Percentiles rank a stretch among this genome's conserved stretches.
phyloP scores from a whole-genome alignment of 2,113 vertebrate genomes.

The Passer montanus region DNA sequence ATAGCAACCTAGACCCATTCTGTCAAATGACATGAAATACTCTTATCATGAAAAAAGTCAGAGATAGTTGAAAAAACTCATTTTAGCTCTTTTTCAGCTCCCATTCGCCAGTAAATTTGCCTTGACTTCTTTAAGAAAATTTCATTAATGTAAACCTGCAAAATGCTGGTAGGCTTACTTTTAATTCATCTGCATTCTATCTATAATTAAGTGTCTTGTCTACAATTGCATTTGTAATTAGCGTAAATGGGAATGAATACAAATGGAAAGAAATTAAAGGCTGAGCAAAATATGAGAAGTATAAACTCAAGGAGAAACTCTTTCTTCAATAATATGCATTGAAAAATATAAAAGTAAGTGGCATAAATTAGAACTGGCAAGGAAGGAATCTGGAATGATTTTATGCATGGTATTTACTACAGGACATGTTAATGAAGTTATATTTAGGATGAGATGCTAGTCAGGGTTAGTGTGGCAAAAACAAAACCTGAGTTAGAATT shows the following conservation, averaged over 20 bases:
- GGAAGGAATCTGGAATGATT: background rate
- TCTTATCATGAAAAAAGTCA: background rate
- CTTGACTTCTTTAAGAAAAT: background rate
- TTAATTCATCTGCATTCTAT: background rate
- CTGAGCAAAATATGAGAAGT: background rate
- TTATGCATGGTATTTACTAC: background rate
- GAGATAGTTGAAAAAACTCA: background rate
- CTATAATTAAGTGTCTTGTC: background rate
- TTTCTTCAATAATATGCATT: background rate
- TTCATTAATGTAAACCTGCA: background rate
- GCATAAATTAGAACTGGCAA: rapidly evolving
- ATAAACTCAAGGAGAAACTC: background rate
- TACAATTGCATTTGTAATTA: background rate
- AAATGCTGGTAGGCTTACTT: background rate
- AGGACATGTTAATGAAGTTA: background rate
- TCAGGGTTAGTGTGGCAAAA: background rate
- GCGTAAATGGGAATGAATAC: background rate
- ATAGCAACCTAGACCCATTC: background rate
- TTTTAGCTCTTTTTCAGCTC: background rate
- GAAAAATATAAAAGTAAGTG: background rate
- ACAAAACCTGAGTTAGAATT: background rate
- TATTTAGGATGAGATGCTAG: background rate
- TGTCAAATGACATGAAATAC: background rate
- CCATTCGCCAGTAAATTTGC: background rate
- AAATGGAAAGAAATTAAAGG: background rate